These are phyloP conservation scores for Eurosta solidaginis DNA, from an alignment of 1,140 invertebrate species.

Conservation along the genomic window DNA sequence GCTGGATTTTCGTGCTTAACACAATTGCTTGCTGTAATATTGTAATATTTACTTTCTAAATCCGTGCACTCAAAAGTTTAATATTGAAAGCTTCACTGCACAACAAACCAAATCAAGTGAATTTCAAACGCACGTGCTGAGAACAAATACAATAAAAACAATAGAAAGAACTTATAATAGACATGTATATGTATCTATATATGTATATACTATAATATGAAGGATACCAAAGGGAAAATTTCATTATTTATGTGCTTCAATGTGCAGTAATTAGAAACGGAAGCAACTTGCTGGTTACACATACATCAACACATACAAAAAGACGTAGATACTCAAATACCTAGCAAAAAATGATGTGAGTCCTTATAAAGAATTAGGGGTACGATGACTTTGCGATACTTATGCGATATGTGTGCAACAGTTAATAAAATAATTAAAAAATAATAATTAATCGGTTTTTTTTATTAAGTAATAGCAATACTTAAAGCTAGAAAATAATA, in stretches of 20 bases:
- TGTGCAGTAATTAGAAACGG: slow-evolving; percentile 27
- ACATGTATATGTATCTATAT: background rate
- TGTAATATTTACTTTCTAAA: background rate
- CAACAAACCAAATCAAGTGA: slow-evolving; percentile 18
- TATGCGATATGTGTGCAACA: too few species aligned
- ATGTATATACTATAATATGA: too few species aligned
- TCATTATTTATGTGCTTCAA: slow-evolving; percentile 27
- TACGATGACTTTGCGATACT: too few species aligned
- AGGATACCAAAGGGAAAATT: background rate
- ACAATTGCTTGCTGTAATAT: background rate
- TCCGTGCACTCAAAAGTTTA: slow-evolving; percentile 19
- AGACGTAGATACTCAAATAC: background rate
- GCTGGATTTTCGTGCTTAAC: too few species aligned
- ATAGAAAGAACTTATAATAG: background rate
- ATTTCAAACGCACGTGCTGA: slow-evolving; percentile 21
- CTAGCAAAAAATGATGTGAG: too few species aligned
- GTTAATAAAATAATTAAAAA: too few species aligned
- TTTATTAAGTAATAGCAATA: too few species aligned
- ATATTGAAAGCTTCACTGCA: slow-evolving; percentile 7
- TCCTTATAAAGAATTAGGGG: too few species aligned
- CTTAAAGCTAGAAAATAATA: too few species aligned
- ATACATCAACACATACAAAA: background rate
- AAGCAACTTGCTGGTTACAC: background rate
- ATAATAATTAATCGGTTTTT: too few species aligned
- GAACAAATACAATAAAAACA: background rate